A percentile compares a stretch with the other conserved stretches of the same genome.
Evolutionary conservation across 2,888 invertebrate genomes (phyloP).

Genomic region (Monoplex corrugatus): DNA sequence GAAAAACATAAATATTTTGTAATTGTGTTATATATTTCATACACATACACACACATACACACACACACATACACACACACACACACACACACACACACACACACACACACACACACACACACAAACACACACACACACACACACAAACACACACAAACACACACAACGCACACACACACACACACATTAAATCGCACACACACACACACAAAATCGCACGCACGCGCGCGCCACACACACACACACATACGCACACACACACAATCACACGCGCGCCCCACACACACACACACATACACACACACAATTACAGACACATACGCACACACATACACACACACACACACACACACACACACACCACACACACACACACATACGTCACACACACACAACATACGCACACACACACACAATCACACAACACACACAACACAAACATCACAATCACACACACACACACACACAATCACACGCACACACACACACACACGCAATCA

Average conservation of each 20-base stretch:
- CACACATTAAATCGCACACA: not conserved
- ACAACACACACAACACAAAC: not conserved
- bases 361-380: not conserved
- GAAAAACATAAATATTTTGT: not conserved
- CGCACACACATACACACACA: not conserved
- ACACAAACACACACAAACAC: not conserved
- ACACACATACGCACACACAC: not conserved
- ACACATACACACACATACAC: not conserved
- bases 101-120: not conserved
- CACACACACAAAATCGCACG: not conserved
- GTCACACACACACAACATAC: not conserved
- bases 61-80: not conserved
- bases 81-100: not conserved
- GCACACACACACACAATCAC: not conserved
- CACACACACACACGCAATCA: conserved; percentile 16
- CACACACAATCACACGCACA: conserved; percentile 15
- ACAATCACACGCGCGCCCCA: not conserved
- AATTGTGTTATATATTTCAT: not conserved
- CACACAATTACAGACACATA: not conserved
- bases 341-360: not conserved
- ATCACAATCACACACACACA: not conserved
- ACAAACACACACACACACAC: not conserved
- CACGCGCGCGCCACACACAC: not conserved
- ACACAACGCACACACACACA: not conserved
- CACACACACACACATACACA: not conserved